Evolutionary conservation across 2,113 vertebrate genomes (phyloP).

Genomic region (Actinemys pallida): DNA sequence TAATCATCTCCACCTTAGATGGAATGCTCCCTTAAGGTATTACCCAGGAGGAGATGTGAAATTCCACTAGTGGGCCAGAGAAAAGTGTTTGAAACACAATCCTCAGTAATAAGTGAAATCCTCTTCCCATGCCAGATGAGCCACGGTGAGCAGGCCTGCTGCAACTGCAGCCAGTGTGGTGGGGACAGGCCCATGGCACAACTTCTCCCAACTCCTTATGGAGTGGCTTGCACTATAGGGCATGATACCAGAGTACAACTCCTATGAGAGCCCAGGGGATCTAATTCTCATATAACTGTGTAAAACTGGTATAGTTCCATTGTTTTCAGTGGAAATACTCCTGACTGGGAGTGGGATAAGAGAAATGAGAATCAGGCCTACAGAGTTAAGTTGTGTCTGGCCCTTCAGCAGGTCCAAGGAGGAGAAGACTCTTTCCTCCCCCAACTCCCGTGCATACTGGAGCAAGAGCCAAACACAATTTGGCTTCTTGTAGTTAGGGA

Average conservation of each 20-base stretch:
- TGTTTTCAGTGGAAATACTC: background rate
- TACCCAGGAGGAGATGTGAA: background rate
- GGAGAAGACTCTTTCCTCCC: too few species aligned
- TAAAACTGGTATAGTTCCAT: background rate
- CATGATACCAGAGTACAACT: background rate
- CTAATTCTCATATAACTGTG: background rate
- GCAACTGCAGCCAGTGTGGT: background rate
- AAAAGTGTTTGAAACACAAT: background rate
- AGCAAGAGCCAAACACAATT: background rate
- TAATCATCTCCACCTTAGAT: background rate
- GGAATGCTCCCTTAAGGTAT: constrained; percentile 15
- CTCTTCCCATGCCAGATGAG: background rate
- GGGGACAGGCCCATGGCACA: background rate
- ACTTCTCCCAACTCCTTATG: background rate
- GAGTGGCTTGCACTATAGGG: constrained; percentile 4
- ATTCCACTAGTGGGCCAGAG: background rate
- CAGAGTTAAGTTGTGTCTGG: background rate
- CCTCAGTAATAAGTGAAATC: background rate
- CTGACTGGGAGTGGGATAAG: constrained; percentile 3
- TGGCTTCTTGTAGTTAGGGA: background rate
- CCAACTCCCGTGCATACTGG: background rate
- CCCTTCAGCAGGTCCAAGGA: background rate
- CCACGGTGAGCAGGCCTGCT: background rate
- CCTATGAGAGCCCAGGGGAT: background rate
- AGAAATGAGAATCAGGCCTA: background rate